Conservation (phyloP, 2,888 invertebrate genomes). For the Crioceris asparagi region DNA sequence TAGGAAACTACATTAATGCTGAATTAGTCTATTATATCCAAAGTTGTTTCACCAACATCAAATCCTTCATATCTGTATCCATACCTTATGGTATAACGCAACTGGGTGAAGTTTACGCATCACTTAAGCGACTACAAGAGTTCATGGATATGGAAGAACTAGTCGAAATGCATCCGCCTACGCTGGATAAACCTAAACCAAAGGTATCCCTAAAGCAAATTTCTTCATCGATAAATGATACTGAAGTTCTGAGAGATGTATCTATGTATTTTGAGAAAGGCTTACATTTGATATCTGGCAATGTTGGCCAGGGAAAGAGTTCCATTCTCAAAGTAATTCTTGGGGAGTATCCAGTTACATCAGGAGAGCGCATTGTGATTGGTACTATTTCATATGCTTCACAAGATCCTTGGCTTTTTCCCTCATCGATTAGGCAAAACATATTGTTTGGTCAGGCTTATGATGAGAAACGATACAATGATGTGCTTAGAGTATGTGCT, state of each 20-base stretch:
- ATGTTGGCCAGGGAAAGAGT: slow-evolving; percentile 38
- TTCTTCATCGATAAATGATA: slow-evolving; percentile 21
- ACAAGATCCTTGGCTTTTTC: slow-evolving; percentile 31
- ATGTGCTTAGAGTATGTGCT: slow-evolving; percentile 37
- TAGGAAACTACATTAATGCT: slow-evolving; percentile 22
- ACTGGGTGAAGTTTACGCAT: slow-evolving; percentile 23
- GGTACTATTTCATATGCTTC: slow-evolving; percentile 30
- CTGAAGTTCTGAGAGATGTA: slow-evolving; percentile 35
- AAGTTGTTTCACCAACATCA: slow-evolving; percentile 18
- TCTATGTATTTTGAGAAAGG: slow-evolving; percentile 36
- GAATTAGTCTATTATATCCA: slow-evolving; percentile 22
- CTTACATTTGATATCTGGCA: slow-evolving; percentile 48
- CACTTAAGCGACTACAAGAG: slow-evolving; percentile 19
- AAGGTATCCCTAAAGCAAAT: slow-evolving; percentile 17
- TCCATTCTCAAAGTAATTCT: slow-evolving; percentile 26
- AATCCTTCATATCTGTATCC: slow-evolving; percentile 23
- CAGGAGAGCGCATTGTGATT: slow-evolving; percentile 19
- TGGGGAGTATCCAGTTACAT: slow-evolving; percentile 20
- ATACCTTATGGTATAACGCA: slow-evolving; percentile 26
- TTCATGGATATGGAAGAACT: slow-evolving; percentile 16
- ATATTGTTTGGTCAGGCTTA: slow-evolving; percentile 33
- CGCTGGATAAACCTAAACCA: slow-evolving; percentile 6
- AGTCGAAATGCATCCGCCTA: not conserved
- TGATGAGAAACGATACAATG: slow-evolving; percentile 30
- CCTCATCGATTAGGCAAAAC: slow-evolving; percentile 27